A percentile compares a stretch with the other conserved stretches of the same genome.
Conservation (phyloP, 2,888 invertebrate species). For the Sphaerolaimus hirsutus region DNA sequence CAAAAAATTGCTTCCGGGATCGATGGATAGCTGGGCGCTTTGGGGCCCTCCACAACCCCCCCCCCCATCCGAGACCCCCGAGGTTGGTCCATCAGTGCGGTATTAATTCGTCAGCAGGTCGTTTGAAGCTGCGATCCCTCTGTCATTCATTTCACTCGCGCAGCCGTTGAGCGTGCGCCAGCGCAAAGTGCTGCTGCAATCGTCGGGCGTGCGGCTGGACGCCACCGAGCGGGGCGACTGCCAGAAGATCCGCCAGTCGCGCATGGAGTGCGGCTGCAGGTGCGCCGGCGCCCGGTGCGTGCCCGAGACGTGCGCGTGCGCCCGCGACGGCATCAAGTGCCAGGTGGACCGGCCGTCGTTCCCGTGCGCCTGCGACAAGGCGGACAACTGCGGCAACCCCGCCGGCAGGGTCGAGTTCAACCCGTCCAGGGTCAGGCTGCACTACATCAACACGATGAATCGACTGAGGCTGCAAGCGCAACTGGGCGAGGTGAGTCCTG, state of each 20-base stretch:
- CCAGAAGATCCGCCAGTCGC: slow-evolving; percentile 41
- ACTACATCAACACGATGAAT: slow-evolving; percentile 89
- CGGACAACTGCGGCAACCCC: slow-evolving; percentile 71
- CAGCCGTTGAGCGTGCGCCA: slow-evolving; percentile 78
- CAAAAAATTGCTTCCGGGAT: too few relatives aligned
- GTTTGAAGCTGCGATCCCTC: too few relatives aligned
- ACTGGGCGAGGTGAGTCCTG: too few relatives aligned
- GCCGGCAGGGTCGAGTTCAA: slow-evolving; percentile 85
- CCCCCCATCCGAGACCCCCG: too few relatives aligned
- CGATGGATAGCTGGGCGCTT: too few relatives aligned
- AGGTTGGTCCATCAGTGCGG: too few relatives aligned
- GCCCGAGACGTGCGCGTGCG: slow-evolving; percentile 80
- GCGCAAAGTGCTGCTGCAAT: slow-evolving; percentile 56
- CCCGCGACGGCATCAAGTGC: slow-evolving; percentile 79
- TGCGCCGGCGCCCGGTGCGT: slow-evolving; percentile 69
- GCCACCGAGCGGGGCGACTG: slow-evolving; percentile 77
- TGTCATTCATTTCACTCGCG: too few relatives aligned
- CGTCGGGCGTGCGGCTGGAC: slow-evolving; percentile 80
- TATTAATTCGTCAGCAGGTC: too few relatives aligned
- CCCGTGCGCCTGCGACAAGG: slow-evolving; percentile 69
- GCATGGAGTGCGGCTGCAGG: slow-evolving; percentile 51
- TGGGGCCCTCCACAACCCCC: too few relatives aligned
- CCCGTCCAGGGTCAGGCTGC: slow-evolving; percentile 73
- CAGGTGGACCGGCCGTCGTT: slow-evolving; percentile 86
- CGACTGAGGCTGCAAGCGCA: slow-evolving; percentile 37